Conservation (phyloP, 2,888 invertebrate species). For the Notocelia uddmanniana region DNA sequence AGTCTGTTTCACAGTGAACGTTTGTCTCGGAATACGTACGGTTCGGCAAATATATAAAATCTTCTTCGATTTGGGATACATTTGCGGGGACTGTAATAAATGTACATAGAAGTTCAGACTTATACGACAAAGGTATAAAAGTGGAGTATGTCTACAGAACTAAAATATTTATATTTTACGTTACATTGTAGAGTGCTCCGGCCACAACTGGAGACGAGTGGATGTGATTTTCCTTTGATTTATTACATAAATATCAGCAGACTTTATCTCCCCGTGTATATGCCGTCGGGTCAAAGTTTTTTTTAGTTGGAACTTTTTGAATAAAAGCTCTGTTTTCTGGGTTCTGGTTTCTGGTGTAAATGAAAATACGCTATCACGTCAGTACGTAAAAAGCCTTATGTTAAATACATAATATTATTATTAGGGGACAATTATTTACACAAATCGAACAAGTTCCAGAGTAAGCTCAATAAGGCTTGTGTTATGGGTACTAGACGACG, state of each 20-base stretch:
- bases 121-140: conserved; percentile 9
- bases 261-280: neutral
- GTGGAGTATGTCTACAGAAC: neutral
- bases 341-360: neutral
- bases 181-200: neutral
- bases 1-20: conserved; percentile 36
- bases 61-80: conserved; percentile 29
- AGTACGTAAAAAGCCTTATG: neutral
- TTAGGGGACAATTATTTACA: too few relatives aligned
- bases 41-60: conserved; percentile 21
- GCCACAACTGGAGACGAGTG: neutral
- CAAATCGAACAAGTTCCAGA: too few relatives aligned
- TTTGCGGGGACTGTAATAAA: conserved; percentile 2
- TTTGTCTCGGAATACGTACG: conserved; percentile 29
- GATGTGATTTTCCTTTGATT: neutral
- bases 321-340: too few relatives aligned
- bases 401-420: too few relatives aligned
- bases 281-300: neutral
- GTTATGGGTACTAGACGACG: too few relatives aligned
- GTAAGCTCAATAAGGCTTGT: too few relatives aligned
- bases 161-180: neutral
- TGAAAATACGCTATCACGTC: neutral
- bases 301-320: too few relatives aligned
- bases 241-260: neutral
- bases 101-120: neutral